Base-by-base conservation (phyloP, 2,797 vertebrate genomes). In the Delichon dasypus region DNA sequence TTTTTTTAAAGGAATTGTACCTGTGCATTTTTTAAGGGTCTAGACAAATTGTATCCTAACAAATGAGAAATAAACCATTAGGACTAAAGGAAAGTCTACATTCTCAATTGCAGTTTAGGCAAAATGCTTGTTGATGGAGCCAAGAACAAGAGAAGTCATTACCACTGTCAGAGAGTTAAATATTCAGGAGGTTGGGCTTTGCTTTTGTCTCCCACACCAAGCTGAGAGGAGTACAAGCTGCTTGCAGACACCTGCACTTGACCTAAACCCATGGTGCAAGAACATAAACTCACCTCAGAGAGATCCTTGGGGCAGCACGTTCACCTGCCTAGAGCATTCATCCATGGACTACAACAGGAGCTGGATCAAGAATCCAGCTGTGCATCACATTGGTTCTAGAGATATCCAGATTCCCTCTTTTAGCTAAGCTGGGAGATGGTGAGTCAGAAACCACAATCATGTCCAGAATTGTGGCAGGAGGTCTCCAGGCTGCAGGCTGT, bases 401-500 rank as follows among this genome's bases (percentile, higher is more conserved):
- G 47, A 34, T 23, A 68, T 7, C 11, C 51, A 53, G 27, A 73
- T 14, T 72, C 25, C 19, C 10, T 74, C 30, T 54, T 89, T n/a
- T 1, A 4, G 36, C 51, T 72, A 29, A 64, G 13, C 1, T 34
- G 71, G 4, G 18, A 86, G 47, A 65, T 0, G 3, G 26, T 5
- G 44, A 79, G 53, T 34, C 60, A 38, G 66, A 89, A 76, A 79
- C 3, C 4, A 14, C 13, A 42, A n/a, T 23, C 22, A 53, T 0
- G 9, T 10, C 32, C 48, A 84, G n/a, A 79, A 92, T 7, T 2
- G 32, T 60, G 25, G 45, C 30, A 85, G 51, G 20, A 78, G 6
- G 14, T 76, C 55, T 66, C 34, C 75, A 77, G 32, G 38, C 40
- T 0, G 1, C 57, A 65, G 32, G 38, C 25, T 54, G 22, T 34